Percentiles rank a stretch among this genome's conserved stretches.
Conservation (phyloP, 2,113 vertebrate species). For the Dromaius novaehollandiae region DNA sequence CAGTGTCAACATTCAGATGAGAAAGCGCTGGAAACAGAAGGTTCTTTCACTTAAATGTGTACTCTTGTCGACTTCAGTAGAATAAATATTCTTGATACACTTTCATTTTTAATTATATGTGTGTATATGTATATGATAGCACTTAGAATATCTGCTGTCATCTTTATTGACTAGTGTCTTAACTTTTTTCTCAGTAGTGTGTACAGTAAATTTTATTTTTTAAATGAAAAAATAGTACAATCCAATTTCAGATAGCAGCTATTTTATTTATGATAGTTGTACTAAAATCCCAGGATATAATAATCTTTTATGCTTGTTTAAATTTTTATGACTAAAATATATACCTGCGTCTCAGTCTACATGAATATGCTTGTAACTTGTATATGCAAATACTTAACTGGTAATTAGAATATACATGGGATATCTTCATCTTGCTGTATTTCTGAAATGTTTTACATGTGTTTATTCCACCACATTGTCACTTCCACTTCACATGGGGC, state of each 20-base stretch:
- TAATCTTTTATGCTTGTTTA: no score
- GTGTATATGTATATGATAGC: not conserved
- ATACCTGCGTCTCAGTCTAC: not conserved
- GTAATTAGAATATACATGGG: not conserved
- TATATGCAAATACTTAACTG: not conserved
- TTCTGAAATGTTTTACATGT: not conserved
- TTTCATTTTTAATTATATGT: slow-evolving; percentile 12
- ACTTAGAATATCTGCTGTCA: not conserved
- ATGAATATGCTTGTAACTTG: not conserved
- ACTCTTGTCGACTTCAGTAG: slow-evolving; percentile 29
- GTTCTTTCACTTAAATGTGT: slow-evolving; percentile 15
- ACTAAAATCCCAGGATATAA: not conserved
- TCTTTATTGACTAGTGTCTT: not conserved
- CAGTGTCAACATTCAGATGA: not conserved
- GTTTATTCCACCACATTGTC: accelerated
- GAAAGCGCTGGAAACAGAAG: slow-evolving; percentile 27
- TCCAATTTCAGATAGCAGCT: not conserved
- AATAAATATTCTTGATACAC: slow-evolving; percentile 41
- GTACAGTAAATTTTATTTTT: not conserved
- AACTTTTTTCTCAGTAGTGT: not conserved
- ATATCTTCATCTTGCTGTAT: not conserved
- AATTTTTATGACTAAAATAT: not conserved
- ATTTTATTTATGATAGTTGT: not conserved
- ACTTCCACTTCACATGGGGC: not conserved
- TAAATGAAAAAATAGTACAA: slow-evolving; percentile 24